Evolutionary conservation across 2,113 vertebrate genomes (phyloP), one percentile per base, ranked within the genome.

Genomic region (Eretmochelys imbricata): DNA sequence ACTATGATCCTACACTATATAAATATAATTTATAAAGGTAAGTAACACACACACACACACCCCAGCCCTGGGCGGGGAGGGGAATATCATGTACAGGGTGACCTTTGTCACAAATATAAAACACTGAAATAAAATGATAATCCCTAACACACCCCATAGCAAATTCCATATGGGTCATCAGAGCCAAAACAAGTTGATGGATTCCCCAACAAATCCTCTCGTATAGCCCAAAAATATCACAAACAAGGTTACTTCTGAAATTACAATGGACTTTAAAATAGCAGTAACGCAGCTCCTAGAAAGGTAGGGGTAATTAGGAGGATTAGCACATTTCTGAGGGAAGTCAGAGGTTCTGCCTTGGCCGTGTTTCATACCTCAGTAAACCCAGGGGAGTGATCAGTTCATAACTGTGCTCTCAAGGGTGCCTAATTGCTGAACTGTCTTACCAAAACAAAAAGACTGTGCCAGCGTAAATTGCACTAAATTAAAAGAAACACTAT

Each of bases 401-500:
- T 79, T 96, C 95, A 92, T 96, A 93, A 96, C 96, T 92, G 92
- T 81, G 87, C 93, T 96, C 93, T 92, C 93, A 35, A 57, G 95
- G 95, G 96, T 93, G 85, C 88, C 93, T 95, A 81, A 92, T 89
- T 80, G 29, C 25, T 35, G 93, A 96, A 96, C 92, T 10, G 14
- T 90, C 91, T 91, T 96, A 97, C 84, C 88, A 79, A 96, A 97
- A 97, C 89, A 90, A 94, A 96, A 96, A 94, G 92, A 85, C 95
- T 89, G 87, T 97, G 91, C 94, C 96, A 97, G 92, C 88, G 4
- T 88, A 96, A 96, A 89, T 94, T 91, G 91, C 94, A 82, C 76
- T 89, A 90, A 95, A 97, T 94, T 97, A 97, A 97, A 90, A 92
- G 93, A 92, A 96, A 95, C 83, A 46, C 93, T 90, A 81, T 92